Base-by-base conservation (phyloP, 2,797 vertebrate species). In the Pterois miles region DNA sequence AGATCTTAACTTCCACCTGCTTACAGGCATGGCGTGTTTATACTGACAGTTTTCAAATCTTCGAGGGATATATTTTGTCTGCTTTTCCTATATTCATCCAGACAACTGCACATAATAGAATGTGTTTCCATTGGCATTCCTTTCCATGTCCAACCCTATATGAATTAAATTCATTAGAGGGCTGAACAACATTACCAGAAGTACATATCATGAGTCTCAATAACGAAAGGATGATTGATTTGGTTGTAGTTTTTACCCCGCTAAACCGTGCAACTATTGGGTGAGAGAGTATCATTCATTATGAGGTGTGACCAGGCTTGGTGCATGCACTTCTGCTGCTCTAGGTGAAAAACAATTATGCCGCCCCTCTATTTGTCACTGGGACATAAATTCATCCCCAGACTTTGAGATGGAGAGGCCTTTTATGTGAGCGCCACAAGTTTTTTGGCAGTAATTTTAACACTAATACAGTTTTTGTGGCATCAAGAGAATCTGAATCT, bases 31-130 rank as follows among this genome's bases (percentile, higher is more conserved):
- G 43, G 65, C 29, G 60, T 78, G 54, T 78, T 87, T 65, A 64
- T 71, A 62, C 38, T 78, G 72, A 86, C 82, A 74, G 33, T 71
- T 76, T 75, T 78, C 40, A 80, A 66, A 78, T 82, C 62, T 74
- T 81, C 4, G 6, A 62, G 66, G 65, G 48, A 72, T 29, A 70
- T 46, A 63, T 74, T 85, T 81, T 22, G 3, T 71, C 29, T 75
- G 20, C 25, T 38, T 71, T 80, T 53, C 9, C 57, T 36, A 23
- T 46, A 54, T 74, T 76, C 40, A 57, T 69, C 62, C 58, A 40
- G 66, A 53, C 8, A 3, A 12, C 50, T 64, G 46, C 9, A 34
- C 13, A 50, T 23, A 43, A 60, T 16, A 66, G 4, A 74, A 31
- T 34, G 7, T 34, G 3, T 36, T 23, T 70, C 36, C 3, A 6